Evolutionary conservation across 2,888 invertebrate genomes (phyloP), one percentile per base, ranked within the genome.

Genomic region (Drosophila demipolita): DNA sequence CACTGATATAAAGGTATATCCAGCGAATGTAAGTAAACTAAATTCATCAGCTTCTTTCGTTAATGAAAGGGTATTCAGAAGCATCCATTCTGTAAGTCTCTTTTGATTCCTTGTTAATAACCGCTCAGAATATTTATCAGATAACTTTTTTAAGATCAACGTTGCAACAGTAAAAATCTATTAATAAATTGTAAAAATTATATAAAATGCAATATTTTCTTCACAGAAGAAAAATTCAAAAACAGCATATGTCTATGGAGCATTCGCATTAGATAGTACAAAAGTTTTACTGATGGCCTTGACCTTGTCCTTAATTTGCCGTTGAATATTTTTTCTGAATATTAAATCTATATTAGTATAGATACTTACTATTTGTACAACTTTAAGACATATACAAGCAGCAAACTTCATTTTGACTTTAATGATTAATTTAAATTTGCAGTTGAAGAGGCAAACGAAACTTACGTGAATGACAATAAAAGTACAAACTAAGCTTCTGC

Each of bases 31-130:
- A 0, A 84, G 45, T 0, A 69, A 72, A 12, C 70, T 75, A 32
- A 89, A 89, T 26, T 84, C 89, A 26, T 84, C 89, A 15, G 73
- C 64, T 63, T 89, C 87, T 17, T 82, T 82, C 6, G 85, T 62
- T 45, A 82, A 63, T 2, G 87, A 82, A 61, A 84, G 75, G 7
- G 53, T 74, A 57, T 89, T 84, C 1, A 89, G 29, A 12, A 84
- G 87, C 9, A 52, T 73, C 83, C 83, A 84, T 67, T 84, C 83
- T 32, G 70, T 66, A 7, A 84, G 72, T 23, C 57, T 54, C 35
- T 84, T 84, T 35, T 69, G 65, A 23, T 84, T 87, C 11, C 66
- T 68, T 1, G 50, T 50, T n/a, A 82, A 40, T 15, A 89, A 69
- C 15, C 89, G 54, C 26, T 84, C 83, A 2, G 83, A 87, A 54